Evolutionary conservation across 2,888 invertebrate genomes (phyloP), one percentile per base, ranked within the genome.

Genomic region (Scaptomyza polygonia): DNA sequence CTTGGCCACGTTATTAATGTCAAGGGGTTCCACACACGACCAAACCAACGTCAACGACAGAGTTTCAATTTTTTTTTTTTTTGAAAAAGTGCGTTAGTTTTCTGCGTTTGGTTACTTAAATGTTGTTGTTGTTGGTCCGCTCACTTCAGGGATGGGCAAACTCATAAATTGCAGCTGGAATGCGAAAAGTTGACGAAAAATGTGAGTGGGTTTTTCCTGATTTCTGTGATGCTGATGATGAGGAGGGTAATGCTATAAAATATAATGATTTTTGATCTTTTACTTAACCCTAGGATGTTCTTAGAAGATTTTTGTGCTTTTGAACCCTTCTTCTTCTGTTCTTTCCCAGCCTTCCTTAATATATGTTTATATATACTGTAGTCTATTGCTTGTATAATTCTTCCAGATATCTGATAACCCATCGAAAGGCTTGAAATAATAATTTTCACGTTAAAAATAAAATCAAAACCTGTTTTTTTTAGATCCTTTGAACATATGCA

Each of bases 1-100:
- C 70, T 77, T 74, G 63, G 77, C 72, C 67, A 76, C 67, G 70
- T 67, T 85, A 85, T 87, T 85, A 85, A 85, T 85, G 84, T 85
- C 84, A 85, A 85, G 84, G 84, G 88, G 84, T 86, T 87, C 88
- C 68, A 85, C 88, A 85, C 88, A 87, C 85, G 81, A 80, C 81
- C 72, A 63, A 51, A 48, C 59, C 61, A 32, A 55, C 73, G 67
- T 30, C 25, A 5, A 25, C 30, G 30, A 30, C 30, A 30, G 30
- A 21, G 48, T 52, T 64, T 56, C 32, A 29, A 58, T 79, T 82
- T 70, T 30, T 29, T 7, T 8, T 7, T 32, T 1, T 32, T 34
- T n/a, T 34, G 2, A 58, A 85, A 85, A 87, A 85, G 88, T 85
- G 84, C 84, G 84, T 87, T 83, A 77, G 77, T 72, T 86, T 39